Evolutionary conservation across 35 echinoderm and acorn worm genomes (phyloP).

Genomic region (Chiridota heheva): DNA sequence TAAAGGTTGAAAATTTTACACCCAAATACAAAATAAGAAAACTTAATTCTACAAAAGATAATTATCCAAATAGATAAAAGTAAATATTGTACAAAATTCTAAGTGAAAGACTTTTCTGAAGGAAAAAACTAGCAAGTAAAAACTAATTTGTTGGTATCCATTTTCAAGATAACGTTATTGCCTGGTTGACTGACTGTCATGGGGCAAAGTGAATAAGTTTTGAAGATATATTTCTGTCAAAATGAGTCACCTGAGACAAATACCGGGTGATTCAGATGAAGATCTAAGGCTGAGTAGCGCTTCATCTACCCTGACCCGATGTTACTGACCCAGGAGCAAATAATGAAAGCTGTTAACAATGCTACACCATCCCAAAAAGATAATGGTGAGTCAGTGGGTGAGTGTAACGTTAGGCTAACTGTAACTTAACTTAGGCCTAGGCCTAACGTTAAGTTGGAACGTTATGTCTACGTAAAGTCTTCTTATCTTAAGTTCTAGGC

Average conservation of each 20-base stretch:
- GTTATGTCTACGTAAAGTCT: background rate
- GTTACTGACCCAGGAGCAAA: slow-evolving; percentile 62
- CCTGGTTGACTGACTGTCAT: too few relatives aligned
- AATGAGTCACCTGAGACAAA: slow-evolving; percentile 33
- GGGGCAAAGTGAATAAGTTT: background rate
- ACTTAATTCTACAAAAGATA: too few relatives aligned
- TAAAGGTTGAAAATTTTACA: too few relatives aligned
- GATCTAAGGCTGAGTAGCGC: slow-evolving; percentile 7
- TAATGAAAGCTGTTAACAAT: slow-evolving; percentile 81
- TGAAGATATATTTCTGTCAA: background rate
- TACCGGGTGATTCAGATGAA: slow-evolving; percentile 37
- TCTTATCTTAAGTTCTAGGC: background rate
- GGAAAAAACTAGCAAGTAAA: too few relatives aligned
- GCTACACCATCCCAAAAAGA: slow-evolving; percentile 83
- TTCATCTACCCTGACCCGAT: slow-evolving; percentile 21
- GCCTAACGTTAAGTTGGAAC: background rate
- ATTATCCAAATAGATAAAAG: too few relatives aligned
- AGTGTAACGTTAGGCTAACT: background rate
- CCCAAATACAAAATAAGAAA: too few relatives aligned
- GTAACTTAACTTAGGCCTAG: slow-evolving; percentile 18
- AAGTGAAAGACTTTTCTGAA: too few relatives aligned
- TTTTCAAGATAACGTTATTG: too few relatives aligned
- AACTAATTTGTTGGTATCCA: too few relatives aligned
- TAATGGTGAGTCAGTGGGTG: slow-evolving; percentile 42
- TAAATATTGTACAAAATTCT: too few relatives aligned